Conservation (phyloP, 1,140 invertebrate species). For the Zaprionus tsacasi region DNA sequence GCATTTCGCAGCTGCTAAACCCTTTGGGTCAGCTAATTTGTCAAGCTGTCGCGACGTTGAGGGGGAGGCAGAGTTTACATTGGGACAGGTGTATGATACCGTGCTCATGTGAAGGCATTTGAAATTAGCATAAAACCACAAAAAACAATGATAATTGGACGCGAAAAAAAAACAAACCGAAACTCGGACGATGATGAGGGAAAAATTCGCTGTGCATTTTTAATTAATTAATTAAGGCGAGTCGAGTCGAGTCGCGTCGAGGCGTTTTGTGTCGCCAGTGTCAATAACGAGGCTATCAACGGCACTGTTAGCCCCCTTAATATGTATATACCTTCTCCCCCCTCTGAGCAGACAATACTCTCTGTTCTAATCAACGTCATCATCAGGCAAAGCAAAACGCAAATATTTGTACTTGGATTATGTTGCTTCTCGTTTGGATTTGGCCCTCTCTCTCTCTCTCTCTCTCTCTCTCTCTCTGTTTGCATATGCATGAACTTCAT, state of each 20-base stretch:
- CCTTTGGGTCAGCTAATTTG: slow-evolving; percentile 33
- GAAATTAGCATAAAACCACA: slow-evolving; percentile 69
- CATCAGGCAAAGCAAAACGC: slow-evolving; percentile 48
- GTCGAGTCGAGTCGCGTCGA: slow-evolving; percentile 21
- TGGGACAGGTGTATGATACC: slow-evolving; percentile 52
- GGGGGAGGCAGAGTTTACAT: slow-evolving; percentile 19
- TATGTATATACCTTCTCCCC: slow-evolving; percentile 12
- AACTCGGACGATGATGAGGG: slow-evolving; percentile 12
- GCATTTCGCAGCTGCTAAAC: slow-evolving; percentile 15
- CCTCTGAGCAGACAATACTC: not conserved
- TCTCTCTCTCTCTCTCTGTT: slow-evolving; percentile 30
- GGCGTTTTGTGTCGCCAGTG: slow-evolving; percentile 22
- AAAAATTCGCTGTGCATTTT: slow-evolving; percentile 68
- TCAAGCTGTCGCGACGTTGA: not conserved
- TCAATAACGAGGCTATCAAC: slow-evolving; percentile 80
- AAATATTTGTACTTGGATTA: slow-evolving; percentile 70
- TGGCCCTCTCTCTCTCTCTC: not conserved
- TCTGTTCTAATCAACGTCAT: slow-evolving; percentile 69
- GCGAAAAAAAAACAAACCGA: not conserved
- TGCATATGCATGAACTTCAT: slow-evolving; percentile 82
- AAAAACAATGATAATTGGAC: slow-evolving; percentile 15
- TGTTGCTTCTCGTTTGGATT: slow-evolving; percentile 18
- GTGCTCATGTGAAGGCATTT: slow-evolving; percentile 52
- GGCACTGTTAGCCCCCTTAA: slow-evolving; percentile 44
- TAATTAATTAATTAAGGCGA: slow-evolving; percentile 83